Conservation (phyloP, 2,113 vertebrate genomes). For the Spheniscus mendiculus region DNA sequence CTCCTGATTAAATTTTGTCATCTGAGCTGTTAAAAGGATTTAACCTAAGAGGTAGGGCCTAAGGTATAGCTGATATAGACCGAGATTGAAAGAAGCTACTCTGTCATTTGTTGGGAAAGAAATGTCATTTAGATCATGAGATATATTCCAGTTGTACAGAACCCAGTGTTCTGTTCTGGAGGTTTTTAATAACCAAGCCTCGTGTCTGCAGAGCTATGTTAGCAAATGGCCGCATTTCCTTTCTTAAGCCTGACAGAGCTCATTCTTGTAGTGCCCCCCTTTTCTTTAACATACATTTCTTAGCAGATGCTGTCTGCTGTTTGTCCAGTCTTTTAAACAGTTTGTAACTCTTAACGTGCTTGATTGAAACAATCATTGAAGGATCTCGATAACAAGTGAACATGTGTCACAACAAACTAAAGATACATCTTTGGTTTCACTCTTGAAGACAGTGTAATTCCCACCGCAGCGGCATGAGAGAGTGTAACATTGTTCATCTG, state of each 20-base stretch:
- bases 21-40: slow-evolving; percentile 11
- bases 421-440: slow-evolving; percentile 68
- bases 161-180: neutral
- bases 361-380: slow-evolving; percentile 27
- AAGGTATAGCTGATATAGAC: neutral
- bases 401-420: slow-evolving; percentile 79
- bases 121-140: neutral
- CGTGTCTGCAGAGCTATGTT: neutral
- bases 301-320: neutral
- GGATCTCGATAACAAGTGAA: slow-evolving; percentile 78
- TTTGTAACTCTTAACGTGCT: neutral
- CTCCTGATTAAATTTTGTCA: neutral
- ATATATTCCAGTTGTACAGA: neutral
- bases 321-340: neutral
- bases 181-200: neutral
- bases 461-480: slow-evolving; percentile 80
- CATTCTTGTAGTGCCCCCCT: neutral
- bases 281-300: neutral
- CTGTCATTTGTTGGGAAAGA: neutral
- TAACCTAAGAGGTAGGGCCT: neutral
- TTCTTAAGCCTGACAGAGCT: neutral
- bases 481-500: slow-evolving; percentile 74
- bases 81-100: neutral
- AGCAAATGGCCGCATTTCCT: neutral
- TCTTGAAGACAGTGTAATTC: slow-evolving; percentile 70